phyloP scores from a whole-genome alignment of 1,140 invertebrate genomes.

The Caenorhabditis tropicalis region DNA sequence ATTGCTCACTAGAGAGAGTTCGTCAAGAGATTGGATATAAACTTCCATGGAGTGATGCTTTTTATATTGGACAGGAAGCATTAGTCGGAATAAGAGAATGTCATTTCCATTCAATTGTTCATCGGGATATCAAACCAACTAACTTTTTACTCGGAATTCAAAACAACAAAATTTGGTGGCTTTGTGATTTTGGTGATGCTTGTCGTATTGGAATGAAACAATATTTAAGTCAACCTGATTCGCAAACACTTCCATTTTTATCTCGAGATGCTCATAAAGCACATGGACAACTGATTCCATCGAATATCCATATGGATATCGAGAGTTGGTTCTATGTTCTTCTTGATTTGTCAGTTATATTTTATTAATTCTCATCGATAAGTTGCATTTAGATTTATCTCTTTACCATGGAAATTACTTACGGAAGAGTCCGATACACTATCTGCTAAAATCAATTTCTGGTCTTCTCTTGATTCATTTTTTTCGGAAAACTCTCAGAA shows the following conservation, averaged over 20 bases:
- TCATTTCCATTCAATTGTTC: background rate
- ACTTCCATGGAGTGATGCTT: slow-evolving; percentile 5
- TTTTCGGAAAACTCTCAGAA: background rate
- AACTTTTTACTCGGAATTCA: background rate
- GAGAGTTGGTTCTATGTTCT: background rate
- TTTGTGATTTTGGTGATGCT: background rate
- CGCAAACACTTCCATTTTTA: background rate
- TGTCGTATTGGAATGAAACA: background rate
- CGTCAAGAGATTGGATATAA: background rate
- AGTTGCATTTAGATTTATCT: background rate
- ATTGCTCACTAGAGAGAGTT: background rate
- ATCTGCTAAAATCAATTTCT: background rate
- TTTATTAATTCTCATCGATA: background rate
- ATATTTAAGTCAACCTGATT: background rate
- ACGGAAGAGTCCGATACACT: background rate
- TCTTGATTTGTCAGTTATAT: background rate
- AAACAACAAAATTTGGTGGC: slow-evolving; percentile 1
- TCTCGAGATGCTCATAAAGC: background rate
- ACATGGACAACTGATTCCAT: background rate
- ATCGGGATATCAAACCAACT: background rate
- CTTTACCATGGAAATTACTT: background rate
- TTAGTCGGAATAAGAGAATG: background rate
- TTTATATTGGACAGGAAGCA: slow-evolving; percentile 7
- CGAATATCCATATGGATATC: background rate
- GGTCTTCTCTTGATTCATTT: background rate